Percentiles rank a stretch among this genome's conserved stretches.
Evolutionary conservation across 2,888 invertebrate species (phyloP).

Genomic region (Arctia plantaginis): DNA sequence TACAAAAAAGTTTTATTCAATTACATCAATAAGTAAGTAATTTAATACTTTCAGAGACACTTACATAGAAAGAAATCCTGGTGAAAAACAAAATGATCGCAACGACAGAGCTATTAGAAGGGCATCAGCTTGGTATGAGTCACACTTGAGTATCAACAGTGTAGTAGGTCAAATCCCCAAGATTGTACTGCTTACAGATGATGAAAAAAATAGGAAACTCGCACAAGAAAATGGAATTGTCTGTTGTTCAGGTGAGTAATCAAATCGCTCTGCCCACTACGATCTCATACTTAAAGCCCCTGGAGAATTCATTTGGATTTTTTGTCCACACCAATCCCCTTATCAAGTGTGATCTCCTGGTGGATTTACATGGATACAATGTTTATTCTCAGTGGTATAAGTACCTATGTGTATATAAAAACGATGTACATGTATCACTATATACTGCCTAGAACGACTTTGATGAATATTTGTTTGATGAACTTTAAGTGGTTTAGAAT

Average conservation of each 20-base stretch:
- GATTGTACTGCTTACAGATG: constrained; percentile 94
- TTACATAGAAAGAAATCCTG: constrained; percentile 92
- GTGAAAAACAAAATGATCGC: constrained; percentile 95
- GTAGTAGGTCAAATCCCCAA: constrained; percentile 76
- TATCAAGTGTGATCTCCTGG: too few relatives aligned
- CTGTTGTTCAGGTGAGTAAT: constrained; percentile 88
- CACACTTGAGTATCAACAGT: constrained; percentile 87
- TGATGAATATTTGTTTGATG: too few relatives aligned
- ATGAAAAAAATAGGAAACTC: constrained; percentile 90
- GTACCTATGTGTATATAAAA: too few relatives aligned
- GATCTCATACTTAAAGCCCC: too few relatives aligned
- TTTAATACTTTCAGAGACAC: constrained; percentile 90
- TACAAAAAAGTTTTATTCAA: background rate
- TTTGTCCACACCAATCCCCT: too few relatives aligned
- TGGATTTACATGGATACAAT: too few relatives aligned
- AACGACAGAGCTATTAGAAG: constrained; percentile 96
- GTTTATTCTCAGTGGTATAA: too few relatives aligned
- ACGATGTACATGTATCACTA: too few relatives aligned
- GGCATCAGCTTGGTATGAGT: constrained; percentile 93
- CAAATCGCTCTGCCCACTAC: background rate
- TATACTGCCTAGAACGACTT: too few relatives aligned
- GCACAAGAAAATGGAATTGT: constrained; percentile 90
- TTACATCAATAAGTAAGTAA: background rate
- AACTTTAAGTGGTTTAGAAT: too few relatives aligned
- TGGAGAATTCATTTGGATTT: too few relatives aligned